These are phyloP conservation scores for Drosophila anomalata DNA, from an alignment of 2,888 invertebrate genomes.

Conservation along the genomic window DNA sequence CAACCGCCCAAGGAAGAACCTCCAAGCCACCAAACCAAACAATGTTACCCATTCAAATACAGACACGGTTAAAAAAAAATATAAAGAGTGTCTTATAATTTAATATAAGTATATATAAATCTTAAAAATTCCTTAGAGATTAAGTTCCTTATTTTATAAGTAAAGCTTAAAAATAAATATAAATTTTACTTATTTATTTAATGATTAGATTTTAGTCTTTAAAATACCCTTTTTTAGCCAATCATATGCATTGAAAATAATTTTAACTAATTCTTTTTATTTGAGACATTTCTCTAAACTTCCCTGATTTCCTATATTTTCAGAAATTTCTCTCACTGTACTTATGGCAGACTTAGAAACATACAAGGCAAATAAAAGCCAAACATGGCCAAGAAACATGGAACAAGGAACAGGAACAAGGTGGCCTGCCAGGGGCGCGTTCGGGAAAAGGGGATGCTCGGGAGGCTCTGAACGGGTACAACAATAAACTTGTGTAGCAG, in stretches of 20 bases:
- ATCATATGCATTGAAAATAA: neutral
- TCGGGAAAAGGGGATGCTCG: neutral
- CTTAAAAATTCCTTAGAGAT: neutral
- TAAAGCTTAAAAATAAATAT: no score
- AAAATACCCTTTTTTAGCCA: neutral
- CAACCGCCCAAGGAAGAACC: neutral
- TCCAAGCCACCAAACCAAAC: neutral
- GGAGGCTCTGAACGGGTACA: constrained; percentile 28
- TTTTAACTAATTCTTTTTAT: no score
- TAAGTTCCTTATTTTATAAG: neutral
- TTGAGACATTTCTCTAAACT: no score
- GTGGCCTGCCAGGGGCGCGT: constrained; percentile 13
- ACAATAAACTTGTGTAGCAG: constrained; percentile 63
- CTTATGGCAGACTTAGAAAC: constrained; percentile 27
- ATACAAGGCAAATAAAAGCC: constrained; percentile 69
- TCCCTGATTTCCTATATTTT: neutral
- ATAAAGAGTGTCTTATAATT: no score
- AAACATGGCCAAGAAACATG: constrained; percentile 53
- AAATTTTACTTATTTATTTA: no score
- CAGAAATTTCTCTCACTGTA: neutral
- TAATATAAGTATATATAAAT: neutral
- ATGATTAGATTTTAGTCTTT: no score
- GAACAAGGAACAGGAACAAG: constrained; percentile 12
- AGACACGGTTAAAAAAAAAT: no score
- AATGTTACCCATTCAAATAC: neutral